A percentile compares a stretch with the other conserved stretches of the same genome.
phyloP scores from a whole-genome alignment of 2,113 vertebrate genomes.

The Sorex araneus region DNA sequence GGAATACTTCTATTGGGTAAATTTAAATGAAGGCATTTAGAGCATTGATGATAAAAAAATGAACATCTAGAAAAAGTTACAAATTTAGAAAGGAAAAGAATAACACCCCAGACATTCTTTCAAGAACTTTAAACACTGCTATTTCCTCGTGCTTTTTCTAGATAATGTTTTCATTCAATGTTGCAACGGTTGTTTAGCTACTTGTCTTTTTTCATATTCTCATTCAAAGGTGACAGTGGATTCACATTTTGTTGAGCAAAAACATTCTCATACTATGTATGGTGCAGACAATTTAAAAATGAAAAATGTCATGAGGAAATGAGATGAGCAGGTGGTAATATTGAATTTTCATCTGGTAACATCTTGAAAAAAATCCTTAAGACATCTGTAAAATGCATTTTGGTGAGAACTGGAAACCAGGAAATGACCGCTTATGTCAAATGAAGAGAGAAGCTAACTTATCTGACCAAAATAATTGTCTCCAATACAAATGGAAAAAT shows the following conservation, averaged over 20 bases:
- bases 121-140: neutral
- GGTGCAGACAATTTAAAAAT: constrained; percentile 46
- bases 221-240: neutral
- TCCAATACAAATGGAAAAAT: constrained; percentile 43
- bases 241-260: neutral
- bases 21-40: neutral
- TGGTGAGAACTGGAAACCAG: constrained; percentile 47
- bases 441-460: constrained; percentile 37
- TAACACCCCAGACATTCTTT: neutral
- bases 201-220: constrained; percentile 13
- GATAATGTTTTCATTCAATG: neutral
- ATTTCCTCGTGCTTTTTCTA: neutral
- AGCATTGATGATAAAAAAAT: neutral
- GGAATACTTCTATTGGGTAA: neutral
- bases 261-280: neutral
- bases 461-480: constrained; percentile 6
- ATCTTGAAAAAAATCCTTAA: constrained; percentile 56
- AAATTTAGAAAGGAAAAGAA: neutral
- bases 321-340: neutral
- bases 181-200: neutral
- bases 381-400: constrained; percentile 71
- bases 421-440: constrained; percentile 63
- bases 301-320: constrained; percentile 47
- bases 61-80: neutral
- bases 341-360: constrained; percentile 60